Evolutionary conservation across 2,797 vertebrate genomes (phyloP).

Genomic region (Propithecus deckenii): DNA sequence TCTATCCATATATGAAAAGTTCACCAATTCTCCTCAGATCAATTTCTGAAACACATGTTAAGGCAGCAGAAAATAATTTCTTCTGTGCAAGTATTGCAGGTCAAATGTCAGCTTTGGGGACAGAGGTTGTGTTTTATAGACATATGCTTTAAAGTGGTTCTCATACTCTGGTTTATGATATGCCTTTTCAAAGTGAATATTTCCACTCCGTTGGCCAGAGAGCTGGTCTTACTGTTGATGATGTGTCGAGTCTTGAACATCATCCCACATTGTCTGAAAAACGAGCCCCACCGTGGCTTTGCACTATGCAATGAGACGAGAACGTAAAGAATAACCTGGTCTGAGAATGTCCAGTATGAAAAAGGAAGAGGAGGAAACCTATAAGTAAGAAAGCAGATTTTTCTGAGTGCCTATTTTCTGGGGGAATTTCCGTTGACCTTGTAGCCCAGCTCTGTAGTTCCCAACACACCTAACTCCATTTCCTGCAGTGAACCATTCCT

Average conservation of each 20-base stretch:
- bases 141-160: neutral
- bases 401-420: conserved; percentile 59
- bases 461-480: conserved; percentile 53
- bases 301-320: neutral
- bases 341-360: conserved; percentile 5
- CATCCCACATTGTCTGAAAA: conserved; percentile 52
- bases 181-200: conserved; percentile 43
- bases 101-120: conserved; percentile 32
- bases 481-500: conserved; percentile 44
- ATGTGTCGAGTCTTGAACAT: conserved; percentile 46
- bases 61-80: conserved; percentile 39
- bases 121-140: conserved; percentile 52
- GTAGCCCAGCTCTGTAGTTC: conserved; percentile 56
- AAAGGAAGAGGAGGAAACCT: conserved; percentile 38
- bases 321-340: conserved; percentile 16
- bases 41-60: conserved; percentile 19
- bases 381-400: conserved; percentile 72
- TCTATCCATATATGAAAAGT: neutral
- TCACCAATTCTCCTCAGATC: neutral
- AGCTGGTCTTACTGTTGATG: neutral
- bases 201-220: conserved; percentile 49
- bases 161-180: conserved; percentile 58
- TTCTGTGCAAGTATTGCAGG: neutral
- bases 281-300: neutral
- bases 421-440: conserved; percentile 72